Percentiles rank a stretch among this genome's conserved stretches.
Evolutionary conservation across 2,888 invertebrate genomes (phyloP).

Genomic region (Eilema sororculum): DNA sequence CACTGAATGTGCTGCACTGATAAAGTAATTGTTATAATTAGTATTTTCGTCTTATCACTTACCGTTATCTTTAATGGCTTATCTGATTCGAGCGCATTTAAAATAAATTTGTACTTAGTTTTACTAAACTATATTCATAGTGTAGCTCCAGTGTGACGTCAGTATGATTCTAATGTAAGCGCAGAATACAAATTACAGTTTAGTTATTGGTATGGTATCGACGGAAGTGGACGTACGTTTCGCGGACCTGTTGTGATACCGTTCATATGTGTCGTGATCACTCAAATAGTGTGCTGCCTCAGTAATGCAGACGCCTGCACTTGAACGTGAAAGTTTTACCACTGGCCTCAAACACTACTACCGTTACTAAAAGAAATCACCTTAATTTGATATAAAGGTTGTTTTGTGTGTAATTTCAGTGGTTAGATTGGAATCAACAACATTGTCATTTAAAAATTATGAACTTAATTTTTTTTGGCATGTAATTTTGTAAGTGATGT

Average conservation of each 20-base stretch:
- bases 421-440: slow-evolving; percentile 51
- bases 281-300: slow-evolving; percentile 71
- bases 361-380: slow-evolving; percentile 81
- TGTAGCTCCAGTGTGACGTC: slow-evolving; percentile 37
- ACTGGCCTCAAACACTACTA: slow-evolving; percentile 79
- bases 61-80: slow-evolving; percentile 43
- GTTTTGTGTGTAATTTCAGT: slow-evolving; percentile 61
- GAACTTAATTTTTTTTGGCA: slow-evolving; percentile 22
- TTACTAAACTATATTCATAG: slow-evolving; percentile 33
- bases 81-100: slow-evolving; percentile 37
- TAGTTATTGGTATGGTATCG: slow-evolving; percentile 75
- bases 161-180: slow-evolving; percentile 40
- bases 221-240: slow-evolving; percentile 72
- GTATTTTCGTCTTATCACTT: slow-evolving; percentile 40
- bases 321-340: slow-evolving; percentile 85
- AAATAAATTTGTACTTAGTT: slow-evolving; percentile 28
- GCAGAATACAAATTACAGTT: slow-evolving; percentile 55
- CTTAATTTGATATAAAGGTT: slow-evolving; percentile 64
- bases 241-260: slow-evolving; percentile 58
- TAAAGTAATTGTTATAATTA: slow-evolving; percentile 31
- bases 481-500: slow-evolving; percentile 26
- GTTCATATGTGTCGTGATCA: slow-evolving; percentile 64
- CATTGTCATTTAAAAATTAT: slow-evolving; percentile 41
- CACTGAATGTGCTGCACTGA: slow-evolving; percentile 14
- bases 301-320: slow-evolving; percentile 73